phyloP scores from a whole-genome alignment of 1,140 invertebrate genomes.

The Oedothorax gibbosus region DNA sequence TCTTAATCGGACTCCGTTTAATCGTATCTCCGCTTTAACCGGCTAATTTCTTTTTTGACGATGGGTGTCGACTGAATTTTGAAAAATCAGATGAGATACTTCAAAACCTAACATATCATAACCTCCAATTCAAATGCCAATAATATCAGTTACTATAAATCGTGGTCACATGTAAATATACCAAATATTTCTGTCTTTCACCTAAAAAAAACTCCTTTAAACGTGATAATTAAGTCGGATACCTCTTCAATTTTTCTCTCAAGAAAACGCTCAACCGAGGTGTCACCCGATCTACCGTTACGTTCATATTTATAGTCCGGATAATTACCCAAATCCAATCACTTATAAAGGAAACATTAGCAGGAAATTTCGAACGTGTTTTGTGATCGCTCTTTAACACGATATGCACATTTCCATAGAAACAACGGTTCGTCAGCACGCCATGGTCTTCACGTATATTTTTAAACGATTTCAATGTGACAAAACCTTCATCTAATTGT shows the following conservation, averaged over 20 bases:
- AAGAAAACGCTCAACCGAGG: background rate
- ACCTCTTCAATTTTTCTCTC: background rate
- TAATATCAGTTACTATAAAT: background rate
- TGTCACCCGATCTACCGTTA: constrained; percentile 16
- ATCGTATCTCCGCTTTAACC: no score
- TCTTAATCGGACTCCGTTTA: no score
- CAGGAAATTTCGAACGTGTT: constrained; percentile 46
- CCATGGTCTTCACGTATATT: background rate
- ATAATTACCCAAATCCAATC: constrained; percentile 46
- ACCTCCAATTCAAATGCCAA: background rate
- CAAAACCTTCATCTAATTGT: no score
- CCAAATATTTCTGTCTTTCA: background rate
- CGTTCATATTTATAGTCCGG: constrained; percentile 9
- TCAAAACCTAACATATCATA: background rate
- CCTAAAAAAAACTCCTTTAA: background rate
- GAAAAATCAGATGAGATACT: no score
- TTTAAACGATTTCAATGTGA: no score
- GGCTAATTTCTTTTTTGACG: no score
- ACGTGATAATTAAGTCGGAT: background rate
- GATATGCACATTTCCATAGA: constrained; percentile 33
- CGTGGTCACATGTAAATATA: no score
- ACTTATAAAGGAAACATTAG: constrained; percentile 43
- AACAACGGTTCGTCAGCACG: constrained; percentile 21
- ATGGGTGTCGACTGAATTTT: no score
- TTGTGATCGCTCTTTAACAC: constrained; percentile 26